These are phyloP conservation scores for Plebejus argus DNA, from an alignment of 2,888 invertebrate species.

Conservation along the genomic window DNA sequence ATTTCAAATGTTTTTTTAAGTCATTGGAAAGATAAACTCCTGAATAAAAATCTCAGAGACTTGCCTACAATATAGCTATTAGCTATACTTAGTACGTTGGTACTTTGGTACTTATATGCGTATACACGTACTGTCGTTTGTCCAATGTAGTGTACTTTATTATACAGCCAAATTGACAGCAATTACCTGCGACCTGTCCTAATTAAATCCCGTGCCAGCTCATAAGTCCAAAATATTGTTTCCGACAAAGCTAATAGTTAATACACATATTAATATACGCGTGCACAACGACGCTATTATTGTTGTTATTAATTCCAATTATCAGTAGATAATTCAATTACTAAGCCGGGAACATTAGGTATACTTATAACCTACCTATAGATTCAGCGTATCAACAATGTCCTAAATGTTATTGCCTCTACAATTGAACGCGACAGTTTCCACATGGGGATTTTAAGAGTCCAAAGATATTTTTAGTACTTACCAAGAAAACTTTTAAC, in stretches of 20 bases:
- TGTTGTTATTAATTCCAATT: constrained; percentile 24
- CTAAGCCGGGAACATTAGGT: constrained; percentile 11
- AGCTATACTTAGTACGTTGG: too few species aligned
- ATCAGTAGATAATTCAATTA: constrained; percentile 27
- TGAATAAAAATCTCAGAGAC: too few species aligned
- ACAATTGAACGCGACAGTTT: neutral
- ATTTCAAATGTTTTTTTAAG: too few species aligned
- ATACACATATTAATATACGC: constrained; percentile 14
- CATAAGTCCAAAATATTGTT: constrained; percentile 10
- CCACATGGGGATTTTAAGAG: neutral
- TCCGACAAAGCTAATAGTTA: constrained; percentile 1
- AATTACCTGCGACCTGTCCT: neutral
- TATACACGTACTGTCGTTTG: too few species aligned
- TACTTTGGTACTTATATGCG: too few species aligned
- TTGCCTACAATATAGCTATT: too few species aligned
- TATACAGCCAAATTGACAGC: neutral
- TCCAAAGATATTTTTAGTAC: neutral
- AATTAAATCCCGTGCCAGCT: neutral
- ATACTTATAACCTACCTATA: too few species aligned
- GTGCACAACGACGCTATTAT: constrained; percentile 17
- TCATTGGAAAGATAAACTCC: too few species aligned
- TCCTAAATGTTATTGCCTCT: neutral
- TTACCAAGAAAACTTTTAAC: neutral
- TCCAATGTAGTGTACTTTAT: neutral
- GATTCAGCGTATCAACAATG: neutral